Evolutionary conservation across 2,113 vertebrate genomes (phyloP).

Genomic region (Elaphurus davidianus): DNA sequence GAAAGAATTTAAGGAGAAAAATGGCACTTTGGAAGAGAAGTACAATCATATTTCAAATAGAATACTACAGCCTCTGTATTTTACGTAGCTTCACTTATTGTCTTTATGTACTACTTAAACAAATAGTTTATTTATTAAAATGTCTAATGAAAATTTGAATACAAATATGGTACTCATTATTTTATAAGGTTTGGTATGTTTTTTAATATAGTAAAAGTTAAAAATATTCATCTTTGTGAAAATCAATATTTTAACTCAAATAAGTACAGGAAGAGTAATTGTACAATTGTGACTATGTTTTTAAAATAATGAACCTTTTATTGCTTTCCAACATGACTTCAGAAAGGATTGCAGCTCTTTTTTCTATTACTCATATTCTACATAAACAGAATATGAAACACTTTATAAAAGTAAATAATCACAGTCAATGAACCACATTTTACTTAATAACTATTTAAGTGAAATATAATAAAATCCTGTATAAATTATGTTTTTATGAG

Average conservation of each 20-base stretch:
- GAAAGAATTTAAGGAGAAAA: not conserved
- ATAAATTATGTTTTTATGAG: not conserved
- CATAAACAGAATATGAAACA: not conserved
- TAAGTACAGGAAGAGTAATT: not conserved
- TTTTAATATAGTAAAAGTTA: constrained; percentile 8
- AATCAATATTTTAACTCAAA: constrained; percentile 17
- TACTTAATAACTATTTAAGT: not conserved
- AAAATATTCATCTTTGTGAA: not conserved
- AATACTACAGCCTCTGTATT: not conserved
- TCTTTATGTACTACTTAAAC: not conserved
- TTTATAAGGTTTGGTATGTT: not conserved
- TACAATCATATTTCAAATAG: not conserved
- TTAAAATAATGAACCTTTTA: not conserved
- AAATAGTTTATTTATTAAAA: constrained; percentile 56
- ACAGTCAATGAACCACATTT: not conserved
- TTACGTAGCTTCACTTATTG: not conserved
- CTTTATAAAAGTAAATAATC: not conserved
- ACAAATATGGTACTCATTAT: not conserved
- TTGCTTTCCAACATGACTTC: not conserved
- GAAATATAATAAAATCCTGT: not conserved
- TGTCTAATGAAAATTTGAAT: constrained; percentile 41
- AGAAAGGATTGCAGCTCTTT: not conserved
- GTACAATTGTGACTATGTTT: constrained; percentile 20
- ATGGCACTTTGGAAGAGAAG: not conserved
- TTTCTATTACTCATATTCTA: not conserved